Conservation (phyloP, 2,888 invertebrate species). For the Eurytoma adleriae region DNA sequence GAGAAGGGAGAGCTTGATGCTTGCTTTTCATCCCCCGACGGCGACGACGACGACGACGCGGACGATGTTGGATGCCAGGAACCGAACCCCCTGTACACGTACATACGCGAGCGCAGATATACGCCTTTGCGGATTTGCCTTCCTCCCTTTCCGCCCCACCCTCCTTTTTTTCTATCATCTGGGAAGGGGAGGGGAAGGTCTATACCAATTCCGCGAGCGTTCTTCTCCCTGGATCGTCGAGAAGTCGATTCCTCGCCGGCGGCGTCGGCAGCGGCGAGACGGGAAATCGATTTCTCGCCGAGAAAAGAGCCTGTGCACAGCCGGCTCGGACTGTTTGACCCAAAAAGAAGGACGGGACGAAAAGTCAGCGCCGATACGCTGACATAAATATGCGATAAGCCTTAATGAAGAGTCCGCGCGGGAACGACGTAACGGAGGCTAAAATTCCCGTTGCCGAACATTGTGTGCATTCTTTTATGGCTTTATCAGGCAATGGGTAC, state of each 20-base stretch:
- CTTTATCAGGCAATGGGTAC: too few relatives aligned
- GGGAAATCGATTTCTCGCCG: constrained; percentile 37
- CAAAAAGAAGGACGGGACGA: constrained; percentile 14
- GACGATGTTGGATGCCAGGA: constrained; percentile 58
- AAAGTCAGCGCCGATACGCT: neutral
- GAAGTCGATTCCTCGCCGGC: constrained; percentile 27
- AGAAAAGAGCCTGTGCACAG: neutral
- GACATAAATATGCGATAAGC: constrained; percentile 32
- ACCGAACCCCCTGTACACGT: constrained; percentile 51
- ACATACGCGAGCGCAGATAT: constrained; percentile 52
- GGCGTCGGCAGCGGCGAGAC: neutral
- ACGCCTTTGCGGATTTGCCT: constrained; percentile 60
- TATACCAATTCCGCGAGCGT: constrained; percentile 42
- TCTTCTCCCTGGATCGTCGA: constrained; percentile 4
- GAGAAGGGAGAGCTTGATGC: constrained; percentile 62
- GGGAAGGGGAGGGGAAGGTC: neutral
- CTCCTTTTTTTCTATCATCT: constrained; percentile 32
- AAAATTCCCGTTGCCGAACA: neutral
- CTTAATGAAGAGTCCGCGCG: constrained; percentile 31
- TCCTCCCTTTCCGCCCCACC: constrained; percentile 7
- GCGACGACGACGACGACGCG: constrained; percentile 42
- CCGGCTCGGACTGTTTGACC: constrained; percentile 30
- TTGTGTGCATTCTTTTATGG: too few relatives aligned
- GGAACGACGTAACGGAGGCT: neutral
- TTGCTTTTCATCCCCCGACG: constrained; percentile 68